A percentile compares a stretch with the other conserved stretches of the same genome.
These are phyloP conservation scores for Cotesia chilonis DNA, from an alignment of 1,140 invertebrate genomes.

Conservation along the genomic window DNA sequence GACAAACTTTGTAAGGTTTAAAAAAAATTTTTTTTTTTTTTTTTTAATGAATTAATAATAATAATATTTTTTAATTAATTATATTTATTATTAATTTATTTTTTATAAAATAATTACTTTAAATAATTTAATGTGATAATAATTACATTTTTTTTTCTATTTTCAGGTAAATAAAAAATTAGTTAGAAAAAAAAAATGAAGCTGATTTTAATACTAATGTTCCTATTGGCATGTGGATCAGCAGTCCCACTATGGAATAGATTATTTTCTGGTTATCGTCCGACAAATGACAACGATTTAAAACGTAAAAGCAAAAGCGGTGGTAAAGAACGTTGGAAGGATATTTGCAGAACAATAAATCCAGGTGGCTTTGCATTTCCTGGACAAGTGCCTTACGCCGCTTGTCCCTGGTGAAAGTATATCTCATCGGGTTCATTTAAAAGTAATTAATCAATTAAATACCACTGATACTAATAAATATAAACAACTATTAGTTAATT, in stretches of 20 bases:
- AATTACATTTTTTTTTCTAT: neutral
- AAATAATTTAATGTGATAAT: neutral
- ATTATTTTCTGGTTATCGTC: constrained; percentile 19
- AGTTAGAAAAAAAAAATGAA: constrained; percentile 13
- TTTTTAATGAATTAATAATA: too few relatives aligned
- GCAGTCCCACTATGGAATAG: neutral
- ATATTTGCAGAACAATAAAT: constrained; percentile 60
- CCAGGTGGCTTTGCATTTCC: constrained; percentile 58
- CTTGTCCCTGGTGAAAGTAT: constrained; percentile 29
- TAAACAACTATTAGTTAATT: too few relatives aligned
- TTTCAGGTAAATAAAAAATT: neutral
- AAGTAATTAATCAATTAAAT: neutral
- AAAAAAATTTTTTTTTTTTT: too few relatives aligned
- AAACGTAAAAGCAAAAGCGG: constrained; percentile 48
- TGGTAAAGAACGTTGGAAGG: constrained; percentile 60
- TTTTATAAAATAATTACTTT: too few relatives aligned
- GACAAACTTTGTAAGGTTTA: too few relatives aligned
- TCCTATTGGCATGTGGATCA: neutral
- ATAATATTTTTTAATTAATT: neutral
- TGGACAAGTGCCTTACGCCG: constrained; percentile 53
- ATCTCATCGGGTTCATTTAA: neutral
- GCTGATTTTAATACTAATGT: neutral
- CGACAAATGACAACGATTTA: neutral
- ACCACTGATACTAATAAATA: too few relatives aligned
- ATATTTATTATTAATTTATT: neutral